phyloP scores from a whole-genome alignment of 2,888 invertebrate species.

The Tenthredo livida region DNA sequence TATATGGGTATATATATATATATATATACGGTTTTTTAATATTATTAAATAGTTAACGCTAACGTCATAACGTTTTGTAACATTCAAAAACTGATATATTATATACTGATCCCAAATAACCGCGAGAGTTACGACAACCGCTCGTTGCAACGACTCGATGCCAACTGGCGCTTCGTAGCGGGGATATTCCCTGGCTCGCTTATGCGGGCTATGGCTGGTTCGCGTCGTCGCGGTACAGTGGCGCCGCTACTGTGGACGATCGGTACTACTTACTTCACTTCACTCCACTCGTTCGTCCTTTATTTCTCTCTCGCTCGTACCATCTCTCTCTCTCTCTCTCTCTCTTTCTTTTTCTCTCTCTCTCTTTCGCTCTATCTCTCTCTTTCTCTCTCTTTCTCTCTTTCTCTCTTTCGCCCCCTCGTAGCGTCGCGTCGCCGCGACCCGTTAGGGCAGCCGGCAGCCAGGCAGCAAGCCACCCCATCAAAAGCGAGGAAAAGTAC shows the following conservation, averaged over 20 bases:
- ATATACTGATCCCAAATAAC: background rate
- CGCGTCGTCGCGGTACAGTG: constrained; percentile 28
- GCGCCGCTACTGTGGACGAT: background rate
- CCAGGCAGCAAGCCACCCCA: constrained; percentile 29
- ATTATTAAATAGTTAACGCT: no score
- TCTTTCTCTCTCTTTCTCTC: background rate
- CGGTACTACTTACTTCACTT: background rate
- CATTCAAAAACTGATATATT: background rate
- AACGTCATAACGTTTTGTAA: no score
- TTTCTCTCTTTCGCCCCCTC: background rate
- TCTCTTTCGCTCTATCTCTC: background rate
- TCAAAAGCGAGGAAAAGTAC: constrained; percentile 12
- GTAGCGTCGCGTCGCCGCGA: background rate
- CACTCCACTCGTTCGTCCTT: background rate
- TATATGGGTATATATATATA: no score
- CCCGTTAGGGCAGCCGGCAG: constrained; percentile 12
- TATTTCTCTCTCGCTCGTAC: no score
- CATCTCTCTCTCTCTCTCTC: background rate
- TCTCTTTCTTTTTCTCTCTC: background rate
- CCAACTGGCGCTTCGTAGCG: constrained; percentile 25
- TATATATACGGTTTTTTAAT: no score
- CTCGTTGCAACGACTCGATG: constrained; percentile 28
- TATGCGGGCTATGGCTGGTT: background rate
- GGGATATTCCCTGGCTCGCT: constrained; percentile 21
- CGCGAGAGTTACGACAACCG: background rate